Conservation (phyloP, 2,888 invertebrate species). For the Crocallis elinguaria region DNA sequence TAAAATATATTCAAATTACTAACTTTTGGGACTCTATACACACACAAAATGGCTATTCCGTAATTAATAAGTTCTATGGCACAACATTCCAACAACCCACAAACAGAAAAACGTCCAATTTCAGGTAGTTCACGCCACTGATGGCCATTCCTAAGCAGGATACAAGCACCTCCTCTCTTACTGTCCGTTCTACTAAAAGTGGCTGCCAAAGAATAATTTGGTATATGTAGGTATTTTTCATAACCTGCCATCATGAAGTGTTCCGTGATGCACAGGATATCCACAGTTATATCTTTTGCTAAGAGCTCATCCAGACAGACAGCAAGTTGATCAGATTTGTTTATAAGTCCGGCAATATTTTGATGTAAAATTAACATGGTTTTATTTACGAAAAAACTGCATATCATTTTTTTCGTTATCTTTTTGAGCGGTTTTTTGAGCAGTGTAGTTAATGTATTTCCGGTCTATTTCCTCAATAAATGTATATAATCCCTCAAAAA, state of each 20-base stretch:
- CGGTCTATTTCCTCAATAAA: background rate
- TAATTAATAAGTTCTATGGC: background rate
- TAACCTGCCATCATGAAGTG: background rate
- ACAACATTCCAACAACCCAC: background rate
- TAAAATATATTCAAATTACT: background rate
- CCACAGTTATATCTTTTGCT: background rate
- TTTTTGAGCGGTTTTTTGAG: too few relatives aligned
- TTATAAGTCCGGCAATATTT: background rate
- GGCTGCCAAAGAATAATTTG: background rate
- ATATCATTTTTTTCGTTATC: background rate
- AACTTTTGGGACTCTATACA: background rate
- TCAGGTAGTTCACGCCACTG: background rate
- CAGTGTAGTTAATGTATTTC: background rate
- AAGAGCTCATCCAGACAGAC: background rate
- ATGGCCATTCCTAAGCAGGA: background rate
- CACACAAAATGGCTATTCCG: background rate
- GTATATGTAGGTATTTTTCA: background rate
- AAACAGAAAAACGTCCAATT: background rate
- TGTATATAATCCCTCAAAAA: background rate
- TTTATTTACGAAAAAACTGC: background rate
- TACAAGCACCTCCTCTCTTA: background rate
- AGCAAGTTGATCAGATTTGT: background rate
- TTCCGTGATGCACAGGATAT: background rate
- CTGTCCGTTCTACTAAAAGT: background rate
- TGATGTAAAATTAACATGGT: background rate